Evolutionary conservation across 2,888 invertebrate genomes (phyloP), one percentile per base, ranked within the genome.

Genomic region (Eurois occulta): DNA sequence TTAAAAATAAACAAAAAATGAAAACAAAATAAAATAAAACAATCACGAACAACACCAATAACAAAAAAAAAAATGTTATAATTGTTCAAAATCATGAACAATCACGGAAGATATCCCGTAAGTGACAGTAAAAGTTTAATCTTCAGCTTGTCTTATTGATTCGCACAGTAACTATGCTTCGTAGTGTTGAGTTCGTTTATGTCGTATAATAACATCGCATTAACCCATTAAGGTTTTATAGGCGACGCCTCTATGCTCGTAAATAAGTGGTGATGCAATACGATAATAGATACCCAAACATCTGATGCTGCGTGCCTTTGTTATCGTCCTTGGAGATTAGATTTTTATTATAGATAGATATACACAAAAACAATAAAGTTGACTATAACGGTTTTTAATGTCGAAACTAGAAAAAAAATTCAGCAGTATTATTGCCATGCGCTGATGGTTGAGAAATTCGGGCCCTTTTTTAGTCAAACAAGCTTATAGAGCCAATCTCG

Each of bases 261-360:
- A 85, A 85, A 55, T 72, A 85, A 66, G 38, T n/a, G 70, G 35
- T 83, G 85, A 83, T 76, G 81, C 72, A 85, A 83, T 70, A 43
- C 41, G 32, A 32, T 69, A 38, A 65, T 66, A 76, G 58, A 28
- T 64, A 41, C 35, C 55, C 52, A 66, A 75, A 85, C 74, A 64
- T 69, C 24, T 46, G 28, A 55, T 48, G 68, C 67, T 75, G 58
- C 21, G 16, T 43, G 43, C 16, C 46, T 72, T 67, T 72, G 64
- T 65, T 18, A 64, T 58, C n/a, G 58, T 60, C 58, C 52, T 81
- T 83, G 52, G 6, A 68, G 5, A 52, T 77, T 32, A 28, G 24
- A 16, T 60, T 43, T 24, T 32, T 16, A 48, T 52, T 24, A 35
- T 67, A 32, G 8, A 60, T 13, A 58, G 32, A 3, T 32, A 32